Evolutionary conservation across 1,140 invertebrate species (phyloP), one percentile per base, ranked within the genome.

Genomic region (Diprion similis): DNA sequence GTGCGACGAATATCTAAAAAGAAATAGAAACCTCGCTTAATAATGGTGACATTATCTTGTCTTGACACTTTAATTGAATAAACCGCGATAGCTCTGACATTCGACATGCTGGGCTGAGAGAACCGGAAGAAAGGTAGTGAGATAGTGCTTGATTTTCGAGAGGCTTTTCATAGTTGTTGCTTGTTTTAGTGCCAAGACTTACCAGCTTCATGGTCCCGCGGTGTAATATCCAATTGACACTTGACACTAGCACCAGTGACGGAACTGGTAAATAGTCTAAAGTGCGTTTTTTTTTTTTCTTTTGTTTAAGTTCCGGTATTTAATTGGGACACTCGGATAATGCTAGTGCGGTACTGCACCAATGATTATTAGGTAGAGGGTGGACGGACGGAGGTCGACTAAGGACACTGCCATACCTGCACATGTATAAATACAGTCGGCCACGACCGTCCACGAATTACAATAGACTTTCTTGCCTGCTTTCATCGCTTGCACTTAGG

Each of bases 381-480:
- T 83, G 78, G 78, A 84, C 79, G 78, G 78, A 78, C 80, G 77
- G 76, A 73, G 72, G 77, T 73, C 78, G 82, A 88, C 87, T 87
- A 87, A 87, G 77, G 75, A 79, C 76, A 82, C 78, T 73, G 75
- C 80, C 81, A 86, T 82, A 83, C 81, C 78, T 75, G 84, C 84
- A 86, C 86, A 87, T 87, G 78, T 88, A 87, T 88, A 88, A 87
- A 87, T 88, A 88, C 85, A 86, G 83, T 87, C 80, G 82, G 81
- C 83, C 82, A 82, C 85, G 87, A 88, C 86, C 79, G 83, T 86
- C 69, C 84, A 83, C 79, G 87, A 87, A 88, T 89, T 88, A 87
- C 83, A 89, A 89, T 89, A 84, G 85, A 89, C 87, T 87, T 89
- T 89, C 87, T 87, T 89, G 76, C 76, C 79, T 78, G 83, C 86